These are phyloP conservation scores for Apocrypta bakeri DNA, from an alignment of 1,140 invertebrate species.

Conservation along the genomic window DNA sequence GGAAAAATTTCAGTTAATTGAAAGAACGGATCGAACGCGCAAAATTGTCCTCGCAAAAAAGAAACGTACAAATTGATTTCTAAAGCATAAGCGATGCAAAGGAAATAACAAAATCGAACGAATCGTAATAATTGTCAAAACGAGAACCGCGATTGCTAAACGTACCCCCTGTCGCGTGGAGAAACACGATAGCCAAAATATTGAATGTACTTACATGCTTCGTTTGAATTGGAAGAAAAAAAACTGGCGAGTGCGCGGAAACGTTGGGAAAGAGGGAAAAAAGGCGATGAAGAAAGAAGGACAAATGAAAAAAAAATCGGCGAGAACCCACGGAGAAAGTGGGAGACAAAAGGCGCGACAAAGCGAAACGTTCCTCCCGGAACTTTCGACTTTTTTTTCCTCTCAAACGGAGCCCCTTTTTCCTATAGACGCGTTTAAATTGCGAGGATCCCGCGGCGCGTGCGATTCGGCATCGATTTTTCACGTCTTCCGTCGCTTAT, in stretches of 20 bases:
- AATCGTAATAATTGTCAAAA: constrained; percentile 43
- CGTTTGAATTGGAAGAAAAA: constrained; percentile 48
- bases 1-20: too few relatives aligned
- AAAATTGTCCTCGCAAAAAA: constrained; percentile 22
- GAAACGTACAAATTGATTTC: constrained; percentile 15
- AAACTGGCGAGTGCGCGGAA: background rate
- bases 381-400: background rate
- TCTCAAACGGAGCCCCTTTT: background rate
- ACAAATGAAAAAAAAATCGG: constrained; percentile 35
- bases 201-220: constrained; percentile 61
- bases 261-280: constrained; percentile 8
- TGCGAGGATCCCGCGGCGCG: constrained; percentile 56
- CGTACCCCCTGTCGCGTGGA: constrained; percentile 23
- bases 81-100: background rate
- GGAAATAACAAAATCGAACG: background rate
- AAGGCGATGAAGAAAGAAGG: background rate
- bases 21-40: too few relatives aligned
- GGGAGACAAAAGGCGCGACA: constrained; percentile 28
- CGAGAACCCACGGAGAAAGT: background rate
- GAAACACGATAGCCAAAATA: constrained; percentile 70
- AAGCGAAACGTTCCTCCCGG: background rate
- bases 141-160: background rate
- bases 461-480: constrained; percentile 60
- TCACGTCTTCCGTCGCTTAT: constrained; percentile 54
- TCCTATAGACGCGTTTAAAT: constrained; percentile 48